Evolutionary conservation across 2,888 invertebrate genomes (phyloP).

Genomic region (Ectemnius lituratus): DNA sequence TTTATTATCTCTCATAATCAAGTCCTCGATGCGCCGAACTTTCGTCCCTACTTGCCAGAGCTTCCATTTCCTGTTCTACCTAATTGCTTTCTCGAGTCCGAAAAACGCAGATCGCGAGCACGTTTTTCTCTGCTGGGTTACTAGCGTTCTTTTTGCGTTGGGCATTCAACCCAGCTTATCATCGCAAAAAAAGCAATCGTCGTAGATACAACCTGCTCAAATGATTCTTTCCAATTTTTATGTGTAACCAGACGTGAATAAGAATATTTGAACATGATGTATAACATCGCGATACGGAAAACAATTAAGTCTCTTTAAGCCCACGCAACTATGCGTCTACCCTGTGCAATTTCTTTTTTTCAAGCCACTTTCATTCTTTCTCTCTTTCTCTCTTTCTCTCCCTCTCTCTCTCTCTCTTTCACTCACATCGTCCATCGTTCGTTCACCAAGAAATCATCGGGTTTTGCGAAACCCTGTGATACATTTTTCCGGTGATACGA

Average conservation of each 20-base stretch:
- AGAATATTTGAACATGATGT: too few species aligned
- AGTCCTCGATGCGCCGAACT: constrained; percentile 3
- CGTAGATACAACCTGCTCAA: neutral
- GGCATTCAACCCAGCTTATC: too few species aligned
- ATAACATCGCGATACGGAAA: constrained; percentile 8
- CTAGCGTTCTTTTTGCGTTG: too few species aligned
- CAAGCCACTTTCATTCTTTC: neutral
- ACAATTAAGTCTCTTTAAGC: constrained; percentile 15
- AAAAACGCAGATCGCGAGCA: constrained; percentile 41
- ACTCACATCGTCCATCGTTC: neutral
- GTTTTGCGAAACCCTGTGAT: constrained; percentile 22
- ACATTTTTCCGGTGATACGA: constrained; percentile 7
- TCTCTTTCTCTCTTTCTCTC: neutral
- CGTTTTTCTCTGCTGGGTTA: constrained; percentile 17
- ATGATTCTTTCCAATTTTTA: neutral
- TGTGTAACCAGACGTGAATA: neutral
- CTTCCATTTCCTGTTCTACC: constrained; percentile 12
- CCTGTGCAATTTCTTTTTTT: constrained; percentile 11
- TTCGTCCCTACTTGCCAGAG: neutral
- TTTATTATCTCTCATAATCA: too few species aligned
- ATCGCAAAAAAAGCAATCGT: constrained; percentile 1
- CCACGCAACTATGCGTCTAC: constrained; percentile 23
- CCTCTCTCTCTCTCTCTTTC: neutral
- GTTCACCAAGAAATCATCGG: neutral
- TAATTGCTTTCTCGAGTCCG: constrained; percentile 33